Percentiles rank a stretch among this genome's conserved stretches.
Conservation (phyloP, 2,888 invertebrate species). For the Drosophila aldrichi region DNA sequence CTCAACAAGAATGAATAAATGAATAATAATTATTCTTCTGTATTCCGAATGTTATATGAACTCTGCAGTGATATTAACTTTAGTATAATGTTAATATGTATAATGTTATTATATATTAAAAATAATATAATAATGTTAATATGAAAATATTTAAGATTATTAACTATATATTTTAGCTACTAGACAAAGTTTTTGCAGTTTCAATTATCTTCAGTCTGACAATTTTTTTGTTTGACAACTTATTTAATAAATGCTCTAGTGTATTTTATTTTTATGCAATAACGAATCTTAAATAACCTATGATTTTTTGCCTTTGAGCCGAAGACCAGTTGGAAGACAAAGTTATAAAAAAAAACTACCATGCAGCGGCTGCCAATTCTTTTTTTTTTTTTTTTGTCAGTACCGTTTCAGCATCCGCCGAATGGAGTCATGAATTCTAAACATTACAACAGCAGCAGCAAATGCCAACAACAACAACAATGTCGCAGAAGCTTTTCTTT, state of each 20-base stretch:
- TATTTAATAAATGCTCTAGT: background rate
- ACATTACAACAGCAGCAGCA: conserved; percentile 20
- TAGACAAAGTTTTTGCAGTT: too few relatives aligned
- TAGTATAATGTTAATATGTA: background rate
- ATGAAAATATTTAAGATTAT: too few relatives aligned
- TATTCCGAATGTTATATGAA: background rate
- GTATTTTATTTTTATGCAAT: background rate
- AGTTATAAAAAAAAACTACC: conserved; percentile 2
- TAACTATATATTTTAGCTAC: too few relatives aligned
- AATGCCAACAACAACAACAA: conserved; percentile 4
- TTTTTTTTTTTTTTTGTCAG: conserved; percentile 12
- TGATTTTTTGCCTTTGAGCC: background rate
- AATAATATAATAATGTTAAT: too few relatives aligned
- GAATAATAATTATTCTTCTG: background rate
- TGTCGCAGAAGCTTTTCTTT: conserved; percentile 42
- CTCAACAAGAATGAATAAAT: too few relatives aligned
- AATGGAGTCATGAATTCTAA: conserved; percentile 47
- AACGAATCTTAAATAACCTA: too few relatives aligned
- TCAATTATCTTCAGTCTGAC: background rate
- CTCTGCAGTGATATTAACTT: background rate
- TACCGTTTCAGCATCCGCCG: conserved; percentile 44
- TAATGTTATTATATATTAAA: too few relatives aligned
- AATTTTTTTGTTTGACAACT: background rate
- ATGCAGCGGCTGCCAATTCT: conserved; percentile 15
- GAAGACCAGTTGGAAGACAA: background rate